Evolutionary conservation across 2,888 invertebrate genomes (phyloP).

Genomic region (Drosophila colorata): DNA sequence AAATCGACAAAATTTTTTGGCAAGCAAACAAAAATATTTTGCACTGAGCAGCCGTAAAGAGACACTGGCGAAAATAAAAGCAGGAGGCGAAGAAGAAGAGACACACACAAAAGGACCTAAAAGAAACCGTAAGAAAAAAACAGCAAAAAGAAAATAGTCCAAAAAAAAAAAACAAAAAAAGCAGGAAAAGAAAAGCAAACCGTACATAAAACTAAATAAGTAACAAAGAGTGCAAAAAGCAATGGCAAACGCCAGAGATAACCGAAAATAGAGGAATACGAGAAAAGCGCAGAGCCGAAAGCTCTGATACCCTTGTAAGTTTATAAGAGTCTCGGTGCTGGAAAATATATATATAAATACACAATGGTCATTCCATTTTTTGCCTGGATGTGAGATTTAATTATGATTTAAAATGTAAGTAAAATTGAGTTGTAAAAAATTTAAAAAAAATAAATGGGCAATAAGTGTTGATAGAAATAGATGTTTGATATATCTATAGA

Average conservation of each 20-base stretch:
- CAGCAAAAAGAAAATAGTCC: slow-evolving; percentile 12
- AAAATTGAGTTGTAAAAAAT: too few species aligned
- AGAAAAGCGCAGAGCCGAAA: slow-evolving; percentile 5
- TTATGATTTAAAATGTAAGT: too few species aligned
- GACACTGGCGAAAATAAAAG: slow-evolving; percentile 32
- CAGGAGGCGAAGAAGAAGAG: slow-evolving; percentile 9
- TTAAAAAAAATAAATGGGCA: too few species aligned
- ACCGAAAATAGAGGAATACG: slow-evolving; percentile 28
- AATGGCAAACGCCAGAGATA: slow-evolving; percentile 51
- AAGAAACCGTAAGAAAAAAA: slow-evolving; percentile 27
- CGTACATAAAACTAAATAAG: slow-evolving; percentile 67
- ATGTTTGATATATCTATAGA: too few species aligned
- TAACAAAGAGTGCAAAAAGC: slow-evolving; percentile 57
- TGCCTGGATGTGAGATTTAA: too few species aligned
- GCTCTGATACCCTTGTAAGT: slow-evolving; percentile 13
- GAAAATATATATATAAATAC: too few species aligned
- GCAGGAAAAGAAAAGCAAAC: slow-evolving; percentile 26
- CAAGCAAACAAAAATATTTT: slow-evolving; percentile 74
- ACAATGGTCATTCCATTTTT: too few species aligned
- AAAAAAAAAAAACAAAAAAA: slow-evolving; percentile 12
- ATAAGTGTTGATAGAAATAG: too few species aligned
- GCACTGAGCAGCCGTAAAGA: slow-evolving; percentile 69
- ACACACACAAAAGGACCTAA: slow-evolving; percentile 20
- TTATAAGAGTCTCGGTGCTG: too few species aligned
- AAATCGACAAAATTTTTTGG: slow-evolving; percentile 71